phyloP scores from a whole-genome alignment of 2,113 vertebrate genomes.

The Labeo catla region DNA sequence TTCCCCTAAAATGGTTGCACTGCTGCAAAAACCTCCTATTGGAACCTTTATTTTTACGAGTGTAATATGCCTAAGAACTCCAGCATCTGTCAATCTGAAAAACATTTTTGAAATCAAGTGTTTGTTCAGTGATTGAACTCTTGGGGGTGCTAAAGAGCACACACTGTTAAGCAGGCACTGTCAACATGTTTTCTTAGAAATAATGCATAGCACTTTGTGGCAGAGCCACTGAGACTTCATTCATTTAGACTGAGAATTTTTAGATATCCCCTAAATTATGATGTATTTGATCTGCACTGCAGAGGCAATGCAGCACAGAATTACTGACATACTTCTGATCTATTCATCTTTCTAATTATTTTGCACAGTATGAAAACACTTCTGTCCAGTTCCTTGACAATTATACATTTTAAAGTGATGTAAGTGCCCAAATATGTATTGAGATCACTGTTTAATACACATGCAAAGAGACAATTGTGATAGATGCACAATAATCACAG shows the following conservation, averaged over 20 bases:
- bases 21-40: too few species aligned
- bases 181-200: slow-evolving; percentile 34
- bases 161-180: slow-evolving; percentile 30
- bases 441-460: background rate
- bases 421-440: background rate
- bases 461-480: background rate
- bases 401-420: background rate
- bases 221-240: slow-evolving; percentile 38
- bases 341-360: background rate
- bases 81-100: background rate
- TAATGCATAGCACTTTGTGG: slow-evolving; percentile 17
- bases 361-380: background rate
- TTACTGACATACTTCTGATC: background rate
- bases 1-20: background rate
- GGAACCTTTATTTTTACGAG: too few species aligned
- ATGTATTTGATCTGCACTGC: slow-evolving; percentile 38
- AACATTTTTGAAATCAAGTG: background rate
- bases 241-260: slow-evolving; percentile 50
- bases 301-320: slow-evolving; percentile 36
- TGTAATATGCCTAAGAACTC: too few species aligned
- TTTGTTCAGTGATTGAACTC: slow-evolving; percentile 49
- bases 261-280: slow-evolving; percentile 37
- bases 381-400: background rate
- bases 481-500: background rate
- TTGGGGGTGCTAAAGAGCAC: slow-evolving; percentile 56